phyloP scores from a whole-genome alignment of 2,113 vertebrate species.

The Sardina pilchardus region DNA sequence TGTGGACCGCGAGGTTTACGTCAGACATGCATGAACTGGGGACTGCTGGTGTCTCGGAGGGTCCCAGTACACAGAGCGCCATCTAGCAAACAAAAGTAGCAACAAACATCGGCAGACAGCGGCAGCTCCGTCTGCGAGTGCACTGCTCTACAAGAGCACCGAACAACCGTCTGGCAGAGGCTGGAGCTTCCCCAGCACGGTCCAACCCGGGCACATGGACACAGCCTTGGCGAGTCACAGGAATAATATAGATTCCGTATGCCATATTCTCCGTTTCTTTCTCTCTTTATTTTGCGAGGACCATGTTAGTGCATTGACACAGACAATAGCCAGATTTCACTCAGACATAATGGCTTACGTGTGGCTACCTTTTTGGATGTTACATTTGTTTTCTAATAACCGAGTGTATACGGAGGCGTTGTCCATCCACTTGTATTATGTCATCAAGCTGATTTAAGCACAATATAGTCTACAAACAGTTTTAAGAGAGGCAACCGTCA shows the following conservation, averaged over 20 bases:
- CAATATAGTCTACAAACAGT: neutral
- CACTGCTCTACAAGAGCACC: constrained; percentile 47
- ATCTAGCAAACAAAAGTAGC: constrained; percentile 88
- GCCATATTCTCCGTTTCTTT: neutral
- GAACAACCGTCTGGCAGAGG: constrained; percentile 54
- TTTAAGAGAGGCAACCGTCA: neutral
- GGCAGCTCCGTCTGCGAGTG: constrained; percentile 40
- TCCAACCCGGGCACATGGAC: neutral
- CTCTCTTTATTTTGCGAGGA: neutral
- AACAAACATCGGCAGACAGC: constrained; percentile 68
- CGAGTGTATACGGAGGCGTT: neutral
- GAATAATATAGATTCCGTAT: neutral
- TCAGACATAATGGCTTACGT: neutral
- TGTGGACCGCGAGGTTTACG: constrained; percentile 17
- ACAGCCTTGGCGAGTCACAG: neutral
- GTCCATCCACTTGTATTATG: neutral
- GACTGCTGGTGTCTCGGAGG: constrained; percentile 64
- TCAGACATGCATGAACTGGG: constrained; percentile 41
- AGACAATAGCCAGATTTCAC: neutral
- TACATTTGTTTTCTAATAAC: neutral
- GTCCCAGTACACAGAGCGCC: constrained; percentile 89
- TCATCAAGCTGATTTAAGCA: neutral
- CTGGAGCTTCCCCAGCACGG: neutral
- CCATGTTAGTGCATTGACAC: neutral
- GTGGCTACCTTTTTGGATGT: neutral